These are phyloP conservation scores for Heterodera schachtii DNA, from an alignment of 1,140 invertebrate genomes.

Conservation along the genomic window DNA sequence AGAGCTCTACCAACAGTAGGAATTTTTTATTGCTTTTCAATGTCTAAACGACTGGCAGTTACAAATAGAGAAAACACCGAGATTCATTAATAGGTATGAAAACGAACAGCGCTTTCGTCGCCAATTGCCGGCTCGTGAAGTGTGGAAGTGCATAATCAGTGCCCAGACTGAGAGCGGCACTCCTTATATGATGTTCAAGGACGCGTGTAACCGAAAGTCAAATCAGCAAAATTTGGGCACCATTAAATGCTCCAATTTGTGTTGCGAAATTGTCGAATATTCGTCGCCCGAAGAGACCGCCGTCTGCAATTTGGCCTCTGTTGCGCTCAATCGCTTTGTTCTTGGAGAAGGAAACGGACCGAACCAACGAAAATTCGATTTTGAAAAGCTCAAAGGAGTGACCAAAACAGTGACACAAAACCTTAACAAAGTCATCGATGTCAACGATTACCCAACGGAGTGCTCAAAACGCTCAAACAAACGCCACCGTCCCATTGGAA, in stretches of 20 bases:
- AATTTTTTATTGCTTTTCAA: slow-evolving; percentile 2
- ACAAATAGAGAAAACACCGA: not conserved
- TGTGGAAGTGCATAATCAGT: slow-evolving; percentile 93
- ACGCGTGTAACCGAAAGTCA: slow-evolving; percentile 92
- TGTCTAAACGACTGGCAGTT: too few species aligned
- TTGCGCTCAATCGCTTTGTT: slow-evolving; percentile 96
- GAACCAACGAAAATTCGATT: slow-evolving; percentile 76
- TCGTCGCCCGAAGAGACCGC: slow-evolving; percentile 85
- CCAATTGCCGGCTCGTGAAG: slow-evolving; percentile 80
- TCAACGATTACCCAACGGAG: slow-evolving; percentile 91
- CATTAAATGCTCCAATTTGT: slow-evolving; percentile 96
- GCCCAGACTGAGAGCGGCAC: slow-evolving; percentile 97
- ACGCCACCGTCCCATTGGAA: slow-evolving; percentile 88
- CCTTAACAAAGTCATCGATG: slow-evolving; percentile 94
- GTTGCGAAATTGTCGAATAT: slow-evolving; percentile 96
- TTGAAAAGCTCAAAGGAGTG: slow-evolving; percentile 78
- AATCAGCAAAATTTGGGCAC: slow-evolving; percentile 98
- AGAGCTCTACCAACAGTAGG: slow-evolving; percentile 78
- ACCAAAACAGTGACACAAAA: slow-evolving; percentile 79
- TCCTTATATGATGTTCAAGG: slow-evolving; percentile 84
- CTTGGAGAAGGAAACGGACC: slow-evolving; percentile 64
- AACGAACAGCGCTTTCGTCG: slow-evolving; percentile 76
- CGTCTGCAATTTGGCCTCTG: slow-evolving; percentile 96
- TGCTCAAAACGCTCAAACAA: slow-evolving; percentile 81
- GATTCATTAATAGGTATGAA: slow-evolving; percentile 77